Percentiles rank a stretch among this genome's conserved stretches.
These are phyloP conservation scores for Phyllostomus hastatus DNA, from an alignment of 2,113 vertebrate species.

Conservation along the genomic window DNA sequence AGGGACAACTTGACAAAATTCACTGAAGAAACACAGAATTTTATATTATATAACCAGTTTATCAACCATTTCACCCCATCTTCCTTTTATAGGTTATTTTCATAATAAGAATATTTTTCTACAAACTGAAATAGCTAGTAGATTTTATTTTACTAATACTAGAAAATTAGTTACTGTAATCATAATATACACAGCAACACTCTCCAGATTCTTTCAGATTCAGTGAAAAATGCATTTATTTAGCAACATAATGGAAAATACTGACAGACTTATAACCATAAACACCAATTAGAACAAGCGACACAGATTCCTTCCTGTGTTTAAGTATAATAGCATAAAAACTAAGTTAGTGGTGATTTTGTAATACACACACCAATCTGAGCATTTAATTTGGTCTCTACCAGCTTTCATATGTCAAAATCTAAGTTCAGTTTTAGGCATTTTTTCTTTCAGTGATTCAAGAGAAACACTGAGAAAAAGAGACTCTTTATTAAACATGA, in stretches of 20 bases:
- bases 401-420: background rate
- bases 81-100: constrained; percentile 26
- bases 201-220: background rate
- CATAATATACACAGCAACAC: background rate
- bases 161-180: background rate
- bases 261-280: background rate
- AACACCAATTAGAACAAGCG: background rate
- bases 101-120: background rate
- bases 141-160: background rate
- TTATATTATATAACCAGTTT: constrained; percentile 4
- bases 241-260: background rate
- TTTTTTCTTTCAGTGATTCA: background rate
- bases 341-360: no score
- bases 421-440: background rate
- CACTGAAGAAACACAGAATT: constrained; percentile 37
- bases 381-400: background rate
- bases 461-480: background rate
- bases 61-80: background rate
- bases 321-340: fast-evolving
- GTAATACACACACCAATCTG: no score
- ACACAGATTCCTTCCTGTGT: background rate
- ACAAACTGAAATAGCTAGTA: background rate
- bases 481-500: background rate
- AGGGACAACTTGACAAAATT: constrained; percentile 21
- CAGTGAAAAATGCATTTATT: background rate